Evolutionary conservation across 92 coral and sea anemone genomes (phyloP).

Genomic region (Chrysogorgia sp.): DNA sequence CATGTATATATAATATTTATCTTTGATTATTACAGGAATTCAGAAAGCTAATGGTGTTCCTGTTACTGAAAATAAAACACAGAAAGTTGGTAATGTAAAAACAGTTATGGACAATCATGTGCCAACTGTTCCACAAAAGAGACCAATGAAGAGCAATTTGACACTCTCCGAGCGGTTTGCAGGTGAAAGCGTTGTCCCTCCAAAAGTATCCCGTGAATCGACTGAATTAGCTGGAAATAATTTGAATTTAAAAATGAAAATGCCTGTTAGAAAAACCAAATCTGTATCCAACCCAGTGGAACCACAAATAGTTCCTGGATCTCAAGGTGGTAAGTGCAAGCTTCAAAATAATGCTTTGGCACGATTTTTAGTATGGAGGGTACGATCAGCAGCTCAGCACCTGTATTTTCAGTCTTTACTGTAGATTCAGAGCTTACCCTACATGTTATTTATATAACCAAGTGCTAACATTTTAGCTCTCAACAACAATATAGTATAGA

Average conservation of each 20-base stretch:
- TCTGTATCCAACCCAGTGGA: too few relatives aligned
- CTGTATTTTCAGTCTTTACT: too few relatives aligned
- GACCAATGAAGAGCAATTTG: background rate
- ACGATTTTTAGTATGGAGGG: too few relatives aligned
- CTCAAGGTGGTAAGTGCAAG: too few relatives aligned
- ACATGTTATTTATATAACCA: too few relatives aligned
- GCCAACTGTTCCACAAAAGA: background rate
- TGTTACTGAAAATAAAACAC: background rate
- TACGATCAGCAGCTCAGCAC: too few relatives aligned
- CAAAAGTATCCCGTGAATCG: conserved; percentile 4
- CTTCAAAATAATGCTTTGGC: too few relatives aligned
- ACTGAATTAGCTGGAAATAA: background rate
- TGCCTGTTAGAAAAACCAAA: background rate
- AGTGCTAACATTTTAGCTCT: too few relatives aligned
- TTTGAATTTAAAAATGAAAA: background rate
- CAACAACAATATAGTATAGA: too few relatives aligned
- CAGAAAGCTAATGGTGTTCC: background rate
- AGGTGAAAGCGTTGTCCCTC: background rate
- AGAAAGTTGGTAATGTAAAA: background rate
- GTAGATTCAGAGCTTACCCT: too few relatives aligned
- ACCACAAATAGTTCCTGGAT: too few relatives aligned
- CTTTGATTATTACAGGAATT: background rate
- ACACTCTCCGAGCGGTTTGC: conserved; percentile 39
- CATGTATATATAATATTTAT: too few relatives aligned
- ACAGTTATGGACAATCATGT: background rate